A percentile compares a stretch with the other conserved stretches of the same genome.
Conservation (phyloP, 2,113 vertebrate genomes). For the Apteryx owenii region DNA sequence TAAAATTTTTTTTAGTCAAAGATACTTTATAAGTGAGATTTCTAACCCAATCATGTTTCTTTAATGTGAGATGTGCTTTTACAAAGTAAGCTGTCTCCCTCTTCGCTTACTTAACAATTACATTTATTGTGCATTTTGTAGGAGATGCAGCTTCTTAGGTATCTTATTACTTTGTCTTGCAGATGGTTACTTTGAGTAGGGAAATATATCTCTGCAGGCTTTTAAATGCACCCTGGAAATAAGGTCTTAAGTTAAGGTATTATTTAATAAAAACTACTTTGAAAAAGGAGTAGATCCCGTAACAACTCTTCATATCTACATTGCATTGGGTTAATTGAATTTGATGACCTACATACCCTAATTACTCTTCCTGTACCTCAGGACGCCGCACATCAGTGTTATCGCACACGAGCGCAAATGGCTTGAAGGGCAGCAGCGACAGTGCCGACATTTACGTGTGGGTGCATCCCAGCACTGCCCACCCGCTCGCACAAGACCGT, state of each 20-base stretch:
- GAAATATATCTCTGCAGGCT: not conserved
- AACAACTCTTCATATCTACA: not conserved
- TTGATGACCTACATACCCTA: conserved; percentile 10
- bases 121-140: not conserved
- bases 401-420: not conserved
- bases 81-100: not conserved
- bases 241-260: not conserved
- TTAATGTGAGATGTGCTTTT: not conserved
- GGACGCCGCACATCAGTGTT: not conserved
- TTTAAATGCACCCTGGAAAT: not conserved
- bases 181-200: not conserved
- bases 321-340: conserved; percentile 8
- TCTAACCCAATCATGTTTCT: accelerated
- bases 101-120: not conserved
- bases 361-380: not conserved
- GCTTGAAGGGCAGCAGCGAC: not conserved
- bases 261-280: conserved; percentile 9
- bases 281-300: not conserved
- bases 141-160: accelerated
- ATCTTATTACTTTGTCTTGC: not conserved
- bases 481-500: not conserved
- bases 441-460: not conserved
- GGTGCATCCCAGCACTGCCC: not conserved
- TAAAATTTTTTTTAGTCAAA: not conserved
- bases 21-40: not conserved